A percentile compares a stretch with the other conserved stretches of the same genome.
These are phyloP conservation scores for Drosophila emarginata DNA, from an alignment of 2,888 invertebrate species.

Conservation along the genomic window DNA sequence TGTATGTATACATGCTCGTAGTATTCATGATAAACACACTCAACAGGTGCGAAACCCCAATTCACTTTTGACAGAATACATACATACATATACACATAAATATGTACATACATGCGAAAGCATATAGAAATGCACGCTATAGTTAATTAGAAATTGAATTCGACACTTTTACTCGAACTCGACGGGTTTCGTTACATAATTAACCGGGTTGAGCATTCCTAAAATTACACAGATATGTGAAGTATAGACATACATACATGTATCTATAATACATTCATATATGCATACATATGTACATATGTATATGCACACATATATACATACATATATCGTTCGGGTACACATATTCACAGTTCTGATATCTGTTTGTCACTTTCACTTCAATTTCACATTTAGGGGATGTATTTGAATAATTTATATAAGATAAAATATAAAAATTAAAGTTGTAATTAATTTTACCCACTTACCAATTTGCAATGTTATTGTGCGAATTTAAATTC, in stretches of 20 bases:
- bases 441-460: neutral
- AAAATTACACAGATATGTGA: neutral
- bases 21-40: conserved; percentile 9
- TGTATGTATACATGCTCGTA: neutral
- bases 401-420: conserved; percentile 4
- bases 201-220: neutral
- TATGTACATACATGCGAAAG: neutral
- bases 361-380: neutral
- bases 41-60: conserved; percentile 2
- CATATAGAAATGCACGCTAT: neutral
- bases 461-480: conserved; percentile 30
- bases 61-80: neutral
- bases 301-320: no score
- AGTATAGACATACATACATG: neutral
- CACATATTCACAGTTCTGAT: neutral
- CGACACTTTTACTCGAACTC: neutral
- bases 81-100: neutral
- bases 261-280: no score
- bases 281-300: neutral
- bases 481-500: neutral
- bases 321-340: neutral
- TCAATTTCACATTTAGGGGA: neutral
- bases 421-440: neutral
- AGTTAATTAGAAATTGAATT: neutral
- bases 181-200: neutral